phyloP scores from a whole-genome alignment of 2,113 vertebrate genomes.

The Gymnobelideus leadbeateri region DNA sequence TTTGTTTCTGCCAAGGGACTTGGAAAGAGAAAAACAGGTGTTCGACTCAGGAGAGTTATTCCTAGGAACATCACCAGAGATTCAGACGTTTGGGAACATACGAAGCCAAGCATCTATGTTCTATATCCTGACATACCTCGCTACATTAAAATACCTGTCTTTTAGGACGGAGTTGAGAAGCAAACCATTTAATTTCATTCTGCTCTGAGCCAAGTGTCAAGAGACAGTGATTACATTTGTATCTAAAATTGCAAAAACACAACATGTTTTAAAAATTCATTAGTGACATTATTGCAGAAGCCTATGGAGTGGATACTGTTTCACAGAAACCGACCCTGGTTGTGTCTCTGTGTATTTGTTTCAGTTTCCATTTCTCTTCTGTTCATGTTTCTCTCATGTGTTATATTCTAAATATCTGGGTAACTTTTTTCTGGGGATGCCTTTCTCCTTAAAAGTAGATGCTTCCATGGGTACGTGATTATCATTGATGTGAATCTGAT shows the following conservation, averaged over 20 bases:
- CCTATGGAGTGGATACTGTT: not conserved
- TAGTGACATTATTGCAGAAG: constrained; percentile 12
- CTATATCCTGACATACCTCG: not conserved
- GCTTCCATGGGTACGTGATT: not conserved
- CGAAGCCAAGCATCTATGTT: not conserved
- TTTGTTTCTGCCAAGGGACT: not conserved
- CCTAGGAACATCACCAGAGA: not conserved
- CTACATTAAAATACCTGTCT: not conserved
- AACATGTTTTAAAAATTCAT: not conserved
- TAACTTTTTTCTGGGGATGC: not conserved
- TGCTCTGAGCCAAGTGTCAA: not conserved
- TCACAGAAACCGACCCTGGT: not conserved
- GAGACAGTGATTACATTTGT: not conserved
- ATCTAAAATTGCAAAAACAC: constrained; percentile 9
- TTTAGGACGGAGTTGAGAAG: not conserved
- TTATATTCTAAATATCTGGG: not conserved
- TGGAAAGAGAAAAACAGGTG: not conserved
- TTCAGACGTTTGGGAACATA: not conserved
- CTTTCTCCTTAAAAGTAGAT: not conserved
- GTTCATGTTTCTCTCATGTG: not conserved
- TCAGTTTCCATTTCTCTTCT: constrained; percentile 6
- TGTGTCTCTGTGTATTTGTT: not conserved
- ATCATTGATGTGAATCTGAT: not conserved
- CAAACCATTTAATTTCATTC: constrained; percentile 30
- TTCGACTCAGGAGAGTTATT: not conserved